Percentiles rank a stretch among this genome's conserved stretches.
Evolutionary conservation across 2,888 invertebrate species (phyloP).

Genomic region (Busseola fusca): DNA sequence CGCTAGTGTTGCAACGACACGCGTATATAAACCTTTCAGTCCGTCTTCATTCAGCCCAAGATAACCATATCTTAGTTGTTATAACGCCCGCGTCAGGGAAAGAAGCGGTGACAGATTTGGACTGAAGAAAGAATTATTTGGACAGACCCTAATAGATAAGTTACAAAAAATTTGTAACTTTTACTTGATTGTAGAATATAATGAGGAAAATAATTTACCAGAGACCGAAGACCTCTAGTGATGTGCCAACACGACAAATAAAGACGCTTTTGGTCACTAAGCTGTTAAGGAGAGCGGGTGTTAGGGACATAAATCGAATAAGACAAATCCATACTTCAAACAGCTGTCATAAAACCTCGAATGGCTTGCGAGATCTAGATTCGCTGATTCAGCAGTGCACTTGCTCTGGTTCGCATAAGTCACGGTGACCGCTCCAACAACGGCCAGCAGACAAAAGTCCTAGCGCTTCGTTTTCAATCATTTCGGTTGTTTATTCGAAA

Average conservation of each 20-base stretch:
- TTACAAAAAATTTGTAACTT: background rate
- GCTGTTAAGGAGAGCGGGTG: constrained; percentile 5
- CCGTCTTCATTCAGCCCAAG: constrained; percentile 36
- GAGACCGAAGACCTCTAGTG: background rate
- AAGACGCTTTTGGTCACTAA: background rate
- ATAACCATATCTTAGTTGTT: constrained; percentile 34
- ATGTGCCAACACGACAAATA: background rate
- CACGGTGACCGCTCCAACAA: constrained; percentile 57
- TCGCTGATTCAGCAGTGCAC: constrained; percentile 48
- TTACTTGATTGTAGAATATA: background rate
- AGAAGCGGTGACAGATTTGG: constrained; percentile 23
- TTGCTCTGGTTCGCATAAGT: constrained; percentile 55
- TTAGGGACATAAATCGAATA: constrained; percentile 9
- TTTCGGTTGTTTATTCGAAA: constrained; percentile 81
- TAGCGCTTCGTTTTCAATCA: constrained; percentile 76
- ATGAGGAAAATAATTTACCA: background rate
- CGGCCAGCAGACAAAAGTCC: constrained; percentile 61
- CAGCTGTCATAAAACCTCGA: constrained; percentile 25
- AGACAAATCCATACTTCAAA: constrained; percentile 29
- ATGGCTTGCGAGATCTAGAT: constrained; percentile 41
- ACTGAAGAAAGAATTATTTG: background rate
- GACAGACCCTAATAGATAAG: too few species aligned
- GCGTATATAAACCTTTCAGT: constrained; percentile 41
- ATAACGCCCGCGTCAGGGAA: constrained; percentile 22
- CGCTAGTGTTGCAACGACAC: constrained; percentile 12